Base-by-base conservation (phyloP, 2,888 invertebrate species). In the Volucella inanis region DNA sequence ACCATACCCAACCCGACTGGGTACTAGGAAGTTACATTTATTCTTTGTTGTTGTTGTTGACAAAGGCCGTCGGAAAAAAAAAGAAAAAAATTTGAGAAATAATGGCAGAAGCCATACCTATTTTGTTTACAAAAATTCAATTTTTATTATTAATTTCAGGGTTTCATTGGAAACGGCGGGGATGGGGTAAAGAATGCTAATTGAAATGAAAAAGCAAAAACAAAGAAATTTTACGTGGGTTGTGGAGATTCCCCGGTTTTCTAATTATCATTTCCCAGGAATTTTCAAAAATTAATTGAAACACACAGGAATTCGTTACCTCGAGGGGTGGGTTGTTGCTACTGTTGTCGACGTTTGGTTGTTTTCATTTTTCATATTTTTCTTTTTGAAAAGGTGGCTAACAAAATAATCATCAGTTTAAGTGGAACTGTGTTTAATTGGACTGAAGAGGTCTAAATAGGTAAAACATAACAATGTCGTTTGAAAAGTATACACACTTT, bases 121-220 rank as follows among this genome's bases (percentile, higher is more conserved):
- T 47, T 76, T 59, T 43, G 59, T 57, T 43, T 31, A 61, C 22
- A 0, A 31, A 41, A 59, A n/a, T 38, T 62, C 50, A 22, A 14
- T 4, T 64, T 45, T 31, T 61, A 18, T 52, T 52, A 15, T 57
- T 49, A 10, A 38, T 61, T 52, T 62, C 31, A 31, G 31, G 31
- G 31, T 39, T 62, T 14, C 41, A 31, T 54, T 31, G 31, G 31
- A 31, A 31, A 31, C 31, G 31, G 31, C 31, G 2, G 47, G 12
- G 12, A 64, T 64, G 38, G 41, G 50, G 15, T 39, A 49, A n/a
- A 18, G 31, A 22, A 52, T 59, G 67, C 50, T 61, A 67, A 76
- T 61, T 52, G 43, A 18, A 39, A 45, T 50, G 47, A 31, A 31
- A 31, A 31, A 6, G 6, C 4, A 31, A 31, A 6, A 6, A 31